Conservation (phyloP, 1,140 invertebrate genomes). For the Trichomalopsis sarcophagae region DNA sequence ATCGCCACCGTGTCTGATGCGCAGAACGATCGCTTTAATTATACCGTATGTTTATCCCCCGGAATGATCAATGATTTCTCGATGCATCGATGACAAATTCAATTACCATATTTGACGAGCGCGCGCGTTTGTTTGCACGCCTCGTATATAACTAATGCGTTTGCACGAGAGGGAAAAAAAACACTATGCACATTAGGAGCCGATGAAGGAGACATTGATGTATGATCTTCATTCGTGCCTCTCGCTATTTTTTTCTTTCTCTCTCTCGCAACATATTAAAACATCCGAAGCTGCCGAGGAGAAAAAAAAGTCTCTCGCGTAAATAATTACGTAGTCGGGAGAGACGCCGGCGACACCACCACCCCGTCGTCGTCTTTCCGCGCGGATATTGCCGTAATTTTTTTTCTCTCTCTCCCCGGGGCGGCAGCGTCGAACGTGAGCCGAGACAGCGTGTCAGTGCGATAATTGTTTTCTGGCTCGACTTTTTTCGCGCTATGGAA, state of each 20-base stretch:
- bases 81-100: conserved; percentile 13
- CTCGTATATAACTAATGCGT: conserved; percentile 34
- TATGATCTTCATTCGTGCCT: conserved; percentile 45
- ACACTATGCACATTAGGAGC: conserved; percentile 33
- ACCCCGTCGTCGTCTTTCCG: conserved; percentile 36
- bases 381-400: conserved; percentile 69
- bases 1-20: not conserved
- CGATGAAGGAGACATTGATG: conserved; percentile 49
- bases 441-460: conserved; percentile 55
- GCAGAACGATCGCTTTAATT: not conserved
- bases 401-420: conserved; percentile 57
- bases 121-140: not conserved
- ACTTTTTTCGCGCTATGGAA: conserved; percentile 16
- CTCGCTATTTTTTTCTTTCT: conserved; percentile 8
- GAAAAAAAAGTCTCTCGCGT: conserved; percentile 34
- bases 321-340: conserved; percentile 49
- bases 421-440: conserved; percentile 54
- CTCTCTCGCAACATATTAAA: conserved; percentile 43
- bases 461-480: conserved; percentile 57
- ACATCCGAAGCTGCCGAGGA: not conserved
- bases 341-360: conserved; percentile 18
- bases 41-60: conserved; percentile 6
- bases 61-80: conserved; percentile 43
- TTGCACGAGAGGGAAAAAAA: conserved; percentile 8
- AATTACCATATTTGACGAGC: conserved; percentile 9